Evolutionary conservation across 1,140 invertebrate genomes (phyloP).

Genomic region (Manduca sexta): DNA sequence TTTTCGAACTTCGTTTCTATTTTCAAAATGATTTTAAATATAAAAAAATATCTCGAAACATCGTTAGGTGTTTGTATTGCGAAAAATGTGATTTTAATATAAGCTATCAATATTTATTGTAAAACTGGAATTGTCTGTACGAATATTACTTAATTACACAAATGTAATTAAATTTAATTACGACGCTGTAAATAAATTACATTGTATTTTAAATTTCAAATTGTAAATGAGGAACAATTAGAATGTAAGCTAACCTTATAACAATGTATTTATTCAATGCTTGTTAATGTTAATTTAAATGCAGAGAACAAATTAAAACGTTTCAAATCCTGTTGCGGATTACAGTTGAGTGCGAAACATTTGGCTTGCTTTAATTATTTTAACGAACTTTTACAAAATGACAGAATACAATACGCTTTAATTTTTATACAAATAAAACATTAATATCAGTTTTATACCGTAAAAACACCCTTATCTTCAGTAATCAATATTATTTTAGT

Average conservation of each 20-base stretch:
- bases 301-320: neutral
- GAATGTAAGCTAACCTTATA: slow-evolving; percentile 22
- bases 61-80: slow-evolving; percentile 3
- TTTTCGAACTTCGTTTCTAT: too few relatives aligned
- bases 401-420: too few relatives aligned
- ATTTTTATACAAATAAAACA: too few relatives aligned
- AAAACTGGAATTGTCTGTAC: slow-evolving; percentile 3
- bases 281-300: neutral
- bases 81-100: slow-evolving; percentile 19
- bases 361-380: too few relatives aligned
- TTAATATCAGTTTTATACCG: too few relatives aligned
- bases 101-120: slow-evolving; percentile 2
- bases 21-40: too few relatives aligned
- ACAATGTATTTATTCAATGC: slow-evolving; percentile 6
- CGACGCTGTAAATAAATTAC: slow-evolving; percentile 21
- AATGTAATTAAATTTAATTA: slow-evolving; percentile 5
- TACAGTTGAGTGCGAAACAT: neutral
- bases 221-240: slow-evolving; percentile 56
- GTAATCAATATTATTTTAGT: too few relatives aligned
- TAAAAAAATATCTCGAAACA: neutral
- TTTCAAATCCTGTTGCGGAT: neutral
- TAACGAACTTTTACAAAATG: too few relatives aligned
- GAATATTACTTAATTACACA: neutral
- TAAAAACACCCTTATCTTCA: too few relatives aligned
- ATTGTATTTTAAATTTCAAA: slow-evolving; percentile 20